These are phyloP conservation scores for Notiomystis cincta DNA, from an alignment of 2,113 vertebrate genomes.

Conservation along the genomic window DNA sequence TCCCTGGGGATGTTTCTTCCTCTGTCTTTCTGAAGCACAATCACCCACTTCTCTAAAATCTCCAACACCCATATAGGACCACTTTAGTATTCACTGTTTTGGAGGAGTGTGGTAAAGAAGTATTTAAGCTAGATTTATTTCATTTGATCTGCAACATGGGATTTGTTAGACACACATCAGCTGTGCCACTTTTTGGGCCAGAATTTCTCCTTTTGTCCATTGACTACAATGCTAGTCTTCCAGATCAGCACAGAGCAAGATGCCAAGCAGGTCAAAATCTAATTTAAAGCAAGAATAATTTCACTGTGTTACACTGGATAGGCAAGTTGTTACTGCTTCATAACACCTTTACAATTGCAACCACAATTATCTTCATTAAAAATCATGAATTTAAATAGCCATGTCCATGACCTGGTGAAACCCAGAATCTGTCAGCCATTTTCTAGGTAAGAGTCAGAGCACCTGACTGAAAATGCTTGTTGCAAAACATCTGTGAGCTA, in stretches of 20 bases:
- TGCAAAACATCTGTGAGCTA: neutral
- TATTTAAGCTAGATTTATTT: neutral
- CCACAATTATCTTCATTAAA: neutral
- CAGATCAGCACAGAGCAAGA: neutral
- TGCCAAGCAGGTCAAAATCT: neutral
- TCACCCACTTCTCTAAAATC: neutral
- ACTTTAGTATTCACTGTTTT: neutral
- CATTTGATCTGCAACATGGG: neutral
- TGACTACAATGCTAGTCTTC: neutral
- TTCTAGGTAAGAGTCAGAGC: neutral
- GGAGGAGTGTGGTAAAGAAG: neutral
- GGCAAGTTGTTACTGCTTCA: neutral
- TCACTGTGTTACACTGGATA: neutral
- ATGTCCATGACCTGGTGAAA: neutral
- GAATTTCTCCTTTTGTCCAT: neutral
- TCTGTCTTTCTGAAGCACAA: neutral
- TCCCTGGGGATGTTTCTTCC: neutral
- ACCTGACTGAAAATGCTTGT: neutral
- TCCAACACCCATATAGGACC: neutral
- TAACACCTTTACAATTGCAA: neutral
- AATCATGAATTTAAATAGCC: neutral
- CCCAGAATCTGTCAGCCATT: neutral
- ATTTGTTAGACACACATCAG: neutral
- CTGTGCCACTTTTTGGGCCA: neutral
- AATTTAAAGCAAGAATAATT: neutral